phyloP scores from a whole-genome alignment of 2,888 invertebrate genomes.

The Serrognathus titanus region DNA sequence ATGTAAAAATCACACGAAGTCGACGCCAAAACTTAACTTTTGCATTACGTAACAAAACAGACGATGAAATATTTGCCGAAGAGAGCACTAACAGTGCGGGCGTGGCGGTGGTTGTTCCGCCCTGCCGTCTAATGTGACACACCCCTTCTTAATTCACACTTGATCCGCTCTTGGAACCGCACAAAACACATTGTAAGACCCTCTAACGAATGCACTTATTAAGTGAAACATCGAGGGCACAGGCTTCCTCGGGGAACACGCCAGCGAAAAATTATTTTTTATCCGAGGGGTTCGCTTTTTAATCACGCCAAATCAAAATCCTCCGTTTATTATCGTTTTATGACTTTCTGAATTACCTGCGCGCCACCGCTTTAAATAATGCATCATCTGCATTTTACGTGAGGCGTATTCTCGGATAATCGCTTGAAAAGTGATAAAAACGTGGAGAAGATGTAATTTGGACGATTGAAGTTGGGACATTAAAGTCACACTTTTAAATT shows the following conservation, averaged over 20 bases:
- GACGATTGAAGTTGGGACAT: no score
- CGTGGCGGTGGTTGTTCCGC: slow-evolving; percentile 36
- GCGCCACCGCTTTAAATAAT: background rate
- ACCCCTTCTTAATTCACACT: slow-evolving; percentile 47
- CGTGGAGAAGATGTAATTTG: no score
- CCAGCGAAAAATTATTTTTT: slow-evolving; percentile 48
- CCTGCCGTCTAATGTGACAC: slow-evolving; percentile 42
- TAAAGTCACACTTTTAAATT: no score
- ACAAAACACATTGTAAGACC: slow-evolving; percentile 32
- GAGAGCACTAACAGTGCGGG: slow-evolving; percentile 26
- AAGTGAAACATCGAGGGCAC: slow-evolving; percentile 40
- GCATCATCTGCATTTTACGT: background rate
- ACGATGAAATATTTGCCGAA: slow-evolving; percentile 18
- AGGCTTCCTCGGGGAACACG: slow-evolving; percentile 34
- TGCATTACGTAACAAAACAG: background rate
- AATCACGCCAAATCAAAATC: slow-evolving; percentile 49
- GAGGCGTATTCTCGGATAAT: no score
- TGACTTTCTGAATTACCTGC: slow-evolving; percentile 8
- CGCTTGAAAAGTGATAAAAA: no score
- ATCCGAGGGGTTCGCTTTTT: slow-evolving; percentile 42
- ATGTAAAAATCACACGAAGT: no score
- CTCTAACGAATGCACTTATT: slow-evolving; percentile 41
- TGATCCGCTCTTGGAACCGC: slow-evolving; percentile 37
- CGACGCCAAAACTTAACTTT: no score
- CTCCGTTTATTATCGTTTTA: slow-evolving; percentile 32